These are phyloP conservation scores for Sisyra nigra DNA, from an alignment of 2,888 invertebrate species.

Conservation along the genomic window DNA sequence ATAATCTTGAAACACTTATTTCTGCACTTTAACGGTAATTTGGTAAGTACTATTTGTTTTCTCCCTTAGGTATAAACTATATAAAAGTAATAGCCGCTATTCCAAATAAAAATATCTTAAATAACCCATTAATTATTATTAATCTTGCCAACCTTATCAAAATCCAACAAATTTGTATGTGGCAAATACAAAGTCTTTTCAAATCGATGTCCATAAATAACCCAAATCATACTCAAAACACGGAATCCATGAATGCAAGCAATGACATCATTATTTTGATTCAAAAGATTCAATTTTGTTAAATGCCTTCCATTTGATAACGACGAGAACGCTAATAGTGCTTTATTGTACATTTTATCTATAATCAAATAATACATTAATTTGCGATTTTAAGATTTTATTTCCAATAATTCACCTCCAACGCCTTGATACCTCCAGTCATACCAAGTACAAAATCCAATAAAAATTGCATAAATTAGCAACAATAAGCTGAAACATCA, in stretches of 20 bases:
- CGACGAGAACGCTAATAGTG: not conserved
- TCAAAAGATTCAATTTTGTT: not conserved
- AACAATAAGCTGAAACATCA: too few species aligned
- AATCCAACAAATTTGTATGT: constrained; percentile 15
- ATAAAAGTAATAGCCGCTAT: too few species aligned
- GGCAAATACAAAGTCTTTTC: constrained; percentile 12
- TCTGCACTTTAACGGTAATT: too few species aligned
- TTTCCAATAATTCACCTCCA: too few species aligned
- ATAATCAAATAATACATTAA: not conserved
- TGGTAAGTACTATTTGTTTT: too few species aligned
- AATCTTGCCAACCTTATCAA: constrained; percentile 18
- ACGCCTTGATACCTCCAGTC: too few species aligned
- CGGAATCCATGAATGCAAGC: constrained; percentile 12
- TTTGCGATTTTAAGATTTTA: not conserved
- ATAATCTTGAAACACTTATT: too few species aligned
- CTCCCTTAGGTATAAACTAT: too few species aligned
- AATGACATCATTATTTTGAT: not conserved
- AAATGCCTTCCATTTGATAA: constrained; percentile 1
- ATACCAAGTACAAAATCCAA: too few species aligned
- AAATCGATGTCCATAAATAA: constrained; percentile 22
- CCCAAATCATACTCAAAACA: constrained; percentile 11
- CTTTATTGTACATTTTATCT: not conserved
- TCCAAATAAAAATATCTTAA: not conserved
- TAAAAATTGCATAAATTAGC: too few species aligned
- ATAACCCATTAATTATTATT: not conserved